Conservation (phyloP, 2,888 invertebrate species). For the Ernsta delagoae region DNA sequence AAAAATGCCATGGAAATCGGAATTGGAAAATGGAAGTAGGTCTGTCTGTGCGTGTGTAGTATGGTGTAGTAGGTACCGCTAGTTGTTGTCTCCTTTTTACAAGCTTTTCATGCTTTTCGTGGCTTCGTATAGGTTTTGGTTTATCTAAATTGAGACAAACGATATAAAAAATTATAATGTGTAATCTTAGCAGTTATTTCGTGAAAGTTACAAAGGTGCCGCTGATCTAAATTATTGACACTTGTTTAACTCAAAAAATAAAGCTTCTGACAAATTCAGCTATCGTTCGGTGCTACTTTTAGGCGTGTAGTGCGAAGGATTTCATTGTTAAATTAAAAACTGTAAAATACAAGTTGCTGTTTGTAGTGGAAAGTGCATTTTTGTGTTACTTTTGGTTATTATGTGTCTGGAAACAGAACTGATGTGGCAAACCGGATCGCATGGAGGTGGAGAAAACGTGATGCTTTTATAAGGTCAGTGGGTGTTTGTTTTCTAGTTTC, state of each 20-base stretch:
- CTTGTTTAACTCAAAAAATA: constrained; percentile 62
- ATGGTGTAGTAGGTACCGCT: neutral
- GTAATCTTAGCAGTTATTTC: neutral
- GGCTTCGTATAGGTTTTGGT: neutral
- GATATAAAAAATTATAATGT: neutral
- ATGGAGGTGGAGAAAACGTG: constrained; percentile 75
- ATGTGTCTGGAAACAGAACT: constrained; percentile 73
- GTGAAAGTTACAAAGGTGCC: neutral
- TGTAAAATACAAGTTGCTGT: constrained; percentile 53
- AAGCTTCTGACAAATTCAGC: constrained; percentile 54
- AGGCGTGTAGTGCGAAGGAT: constrained; percentile 61
- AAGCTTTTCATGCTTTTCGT: neutral
- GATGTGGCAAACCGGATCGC: constrained; percentile 82
- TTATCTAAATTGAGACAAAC: constrained; percentile 10
- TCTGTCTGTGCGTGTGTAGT: neutral
- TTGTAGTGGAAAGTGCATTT: constrained; percentile 50
- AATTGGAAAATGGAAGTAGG: constrained; percentile 3
- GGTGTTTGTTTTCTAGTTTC: constrained; percentile 43
- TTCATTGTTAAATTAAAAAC: constrained; percentile 45
- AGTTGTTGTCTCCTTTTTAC: neutral
- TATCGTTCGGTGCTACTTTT: constrained; percentile 59
- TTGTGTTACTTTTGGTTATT: constrained; percentile 50
- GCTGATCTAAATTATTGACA: constrained; percentile 76
- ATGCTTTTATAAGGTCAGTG: constrained; percentile 78
- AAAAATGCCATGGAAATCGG: too few relatives aligned